Conservation (phyloP, 1,140 invertebrate species). For the Solen grandis region DNA sequence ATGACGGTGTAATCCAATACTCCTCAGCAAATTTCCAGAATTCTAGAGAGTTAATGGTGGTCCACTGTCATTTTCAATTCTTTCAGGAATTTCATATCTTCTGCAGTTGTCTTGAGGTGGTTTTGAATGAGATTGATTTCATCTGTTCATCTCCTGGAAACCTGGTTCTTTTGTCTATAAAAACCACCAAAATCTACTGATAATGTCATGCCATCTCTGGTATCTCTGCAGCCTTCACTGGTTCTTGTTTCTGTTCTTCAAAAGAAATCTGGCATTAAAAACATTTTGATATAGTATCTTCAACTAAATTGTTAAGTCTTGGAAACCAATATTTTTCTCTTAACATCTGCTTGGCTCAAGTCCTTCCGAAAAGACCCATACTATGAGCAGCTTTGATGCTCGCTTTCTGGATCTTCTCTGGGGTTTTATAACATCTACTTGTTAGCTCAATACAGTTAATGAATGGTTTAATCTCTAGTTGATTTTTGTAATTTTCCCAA, state of each 20-base stretch:
- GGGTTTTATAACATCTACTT: slow-evolving; percentile 39
- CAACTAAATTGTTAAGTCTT: slow-evolving; percentile 50
- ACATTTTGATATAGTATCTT: slow-evolving; percentile 48
- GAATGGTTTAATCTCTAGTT: slow-evolving; percentile 23
- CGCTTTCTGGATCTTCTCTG: slow-evolving; percentile 32
- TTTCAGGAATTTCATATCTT: slow-evolving; percentile 10
- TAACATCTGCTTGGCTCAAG: slow-evolving; percentile 60
- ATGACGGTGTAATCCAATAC: slow-evolving; percentile 24
- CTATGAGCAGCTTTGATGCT: slow-evolving; percentile 54
- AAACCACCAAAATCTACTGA: too few species aligned
- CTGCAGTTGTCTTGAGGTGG: not conserved
- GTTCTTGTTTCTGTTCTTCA: slow-evolving; percentile 31
- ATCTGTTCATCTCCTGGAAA: slow-evolving; percentile 60
- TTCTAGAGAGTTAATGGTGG: too few species aligned
- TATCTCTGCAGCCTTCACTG: too few species aligned
- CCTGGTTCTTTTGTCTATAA: too few species aligned
- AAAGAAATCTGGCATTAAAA: slow-evolving; percentile 51
- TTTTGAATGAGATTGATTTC: slow-evolving; percentile 30
- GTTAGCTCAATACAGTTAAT: slow-evolving; percentile 52
- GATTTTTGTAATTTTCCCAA: slow-evolving; percentile 15
- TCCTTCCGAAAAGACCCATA: slow-evolving; percentile 56
- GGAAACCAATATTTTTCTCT: slow-evolving; percentile 59
- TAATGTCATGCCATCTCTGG: too few species aligned
- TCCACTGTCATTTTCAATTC: not conserved
- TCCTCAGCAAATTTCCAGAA: slow-evolving; percentile 7